Evolutionary conservation across 2,113 vertebrate genomes (phyloP).

Genomic region (Percina caprodes): DNA sequence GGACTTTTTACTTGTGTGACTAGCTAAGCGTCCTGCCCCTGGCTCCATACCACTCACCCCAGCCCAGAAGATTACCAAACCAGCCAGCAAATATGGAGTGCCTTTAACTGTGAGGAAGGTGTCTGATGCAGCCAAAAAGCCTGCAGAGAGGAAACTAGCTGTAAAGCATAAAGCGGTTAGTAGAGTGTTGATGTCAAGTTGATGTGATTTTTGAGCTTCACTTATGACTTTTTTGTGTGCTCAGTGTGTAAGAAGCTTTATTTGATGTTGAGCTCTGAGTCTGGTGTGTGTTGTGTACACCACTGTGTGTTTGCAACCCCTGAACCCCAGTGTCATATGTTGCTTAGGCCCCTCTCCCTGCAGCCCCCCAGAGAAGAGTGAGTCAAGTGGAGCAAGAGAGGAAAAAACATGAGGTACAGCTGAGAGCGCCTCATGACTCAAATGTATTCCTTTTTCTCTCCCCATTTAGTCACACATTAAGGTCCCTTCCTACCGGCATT

Average conservation of each 20-base stretch:
- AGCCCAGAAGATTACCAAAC: conserved; percentile 95
- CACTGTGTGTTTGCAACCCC: conserved; percentile 57
- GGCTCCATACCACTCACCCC: conserved; percentile 81
- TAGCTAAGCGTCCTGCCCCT: conserved; percentile 89
- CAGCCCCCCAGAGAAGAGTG: conserved; percentile 87
- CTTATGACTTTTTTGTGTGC: neutral
- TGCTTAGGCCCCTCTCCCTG: conserved; percentile 87
- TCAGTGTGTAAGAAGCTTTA: neutral
- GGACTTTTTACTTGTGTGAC: neutral
- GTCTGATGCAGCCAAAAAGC: conserved; percentile 85
- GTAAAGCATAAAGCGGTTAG: conserved; percentile 89
- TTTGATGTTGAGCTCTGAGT: conserved; percentile 9
- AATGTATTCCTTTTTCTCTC: conserved; percentile 13
- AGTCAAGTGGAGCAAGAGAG: conserved; percentile 90
- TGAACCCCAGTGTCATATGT: conserved; percentile 89
- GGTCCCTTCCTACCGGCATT: conserved; percentile 19
- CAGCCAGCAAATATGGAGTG: conserved; percentile 97
- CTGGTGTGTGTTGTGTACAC: conserved; percentile 24
- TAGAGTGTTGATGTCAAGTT: neutral
- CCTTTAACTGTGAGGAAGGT: conserved; percentile 91
- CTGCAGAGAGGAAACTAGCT: conserved; percentile 86
- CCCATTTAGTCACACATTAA: conserved; percentile 31
- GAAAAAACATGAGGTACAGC: conserved; percentile 91
- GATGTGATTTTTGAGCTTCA: neutral
- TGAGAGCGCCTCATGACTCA: conserved; percentile 61